Evolutionary conservation across 2,797 vertebrate genomes (phyloP).

Genomic region (Spinus olivaceus): DNA sequence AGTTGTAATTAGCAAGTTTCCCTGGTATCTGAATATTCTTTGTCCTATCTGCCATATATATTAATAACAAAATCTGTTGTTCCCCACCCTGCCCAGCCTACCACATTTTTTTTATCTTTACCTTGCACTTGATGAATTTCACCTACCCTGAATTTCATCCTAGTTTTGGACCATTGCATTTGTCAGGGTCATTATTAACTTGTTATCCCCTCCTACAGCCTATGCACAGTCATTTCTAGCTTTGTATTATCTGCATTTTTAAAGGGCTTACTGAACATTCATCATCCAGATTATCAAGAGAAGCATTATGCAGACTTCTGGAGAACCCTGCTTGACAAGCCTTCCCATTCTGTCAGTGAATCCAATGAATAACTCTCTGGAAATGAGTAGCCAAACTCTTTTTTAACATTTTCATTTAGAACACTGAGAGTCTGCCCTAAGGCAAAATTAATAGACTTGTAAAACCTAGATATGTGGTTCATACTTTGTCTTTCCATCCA

Average conservation of each 20-base stretch:
- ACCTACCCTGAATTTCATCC: background rate
- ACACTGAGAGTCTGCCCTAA: background rate
- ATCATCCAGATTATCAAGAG: background rate
- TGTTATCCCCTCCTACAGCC: background rate
- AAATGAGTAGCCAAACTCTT: background rate
- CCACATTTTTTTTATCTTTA: background rate
- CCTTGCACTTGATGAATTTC: background rate
- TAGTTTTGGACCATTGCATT: background rate
- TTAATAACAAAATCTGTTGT: background rate
- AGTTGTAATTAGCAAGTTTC: background rate
- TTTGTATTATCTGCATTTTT: conserved; percentile 6
- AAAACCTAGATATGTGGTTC: background rate
- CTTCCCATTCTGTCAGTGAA: background rate
- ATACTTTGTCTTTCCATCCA: background rate
- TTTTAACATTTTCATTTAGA: conserved; percentile 19
- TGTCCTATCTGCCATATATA: background rate
- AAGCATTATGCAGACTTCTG: background rate
- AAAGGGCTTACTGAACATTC: background rate
- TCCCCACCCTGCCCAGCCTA: background rate
- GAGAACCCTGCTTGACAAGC: background rate
- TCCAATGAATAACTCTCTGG: background rate
- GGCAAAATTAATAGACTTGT: background rate
- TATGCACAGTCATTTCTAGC: background rate
- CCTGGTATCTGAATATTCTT: background rate
- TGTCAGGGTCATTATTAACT: background rate